Conservation (phyloP, 1,140 invertebrate genomes). For the Steinernema khuongi region DNA sequence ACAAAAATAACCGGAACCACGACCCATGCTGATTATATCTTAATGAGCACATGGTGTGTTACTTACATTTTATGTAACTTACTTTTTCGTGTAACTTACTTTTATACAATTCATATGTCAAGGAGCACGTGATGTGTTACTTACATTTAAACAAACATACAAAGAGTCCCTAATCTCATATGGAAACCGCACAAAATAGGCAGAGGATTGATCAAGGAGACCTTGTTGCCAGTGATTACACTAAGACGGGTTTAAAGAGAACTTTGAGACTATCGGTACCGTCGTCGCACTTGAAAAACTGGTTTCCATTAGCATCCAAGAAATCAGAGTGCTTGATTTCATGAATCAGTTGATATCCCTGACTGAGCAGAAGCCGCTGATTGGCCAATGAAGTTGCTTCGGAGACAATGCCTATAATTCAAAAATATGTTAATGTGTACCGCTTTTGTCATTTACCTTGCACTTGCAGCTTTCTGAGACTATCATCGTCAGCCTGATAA, state of each 20-base stretch:
- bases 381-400: background rate
- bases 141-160: background rate
- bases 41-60: no score
- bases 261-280: slow-evolving; percentile 8
- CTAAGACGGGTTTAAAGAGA: background rate
- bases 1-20: no score
- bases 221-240: background rate
- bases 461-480: background rate
- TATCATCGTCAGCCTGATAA: background rate
- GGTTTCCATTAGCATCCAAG: background rate
- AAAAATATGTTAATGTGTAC: background rate
- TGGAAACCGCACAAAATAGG: background rate
- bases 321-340: background rate
- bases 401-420: background rate
- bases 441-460: background rate
- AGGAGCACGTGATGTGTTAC: no score
- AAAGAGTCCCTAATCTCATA: background rate
- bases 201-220: background rate
- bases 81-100: no score
- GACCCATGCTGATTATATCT: no score
- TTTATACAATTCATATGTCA: no score
- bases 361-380: background rate
- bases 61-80: no score
- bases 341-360: background rate
- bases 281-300: slow-evolving; percentile 1